Base-by-base conservation (phyloP, 2,113 vertebrate species). In the Struthidea cinerea region DNA sequence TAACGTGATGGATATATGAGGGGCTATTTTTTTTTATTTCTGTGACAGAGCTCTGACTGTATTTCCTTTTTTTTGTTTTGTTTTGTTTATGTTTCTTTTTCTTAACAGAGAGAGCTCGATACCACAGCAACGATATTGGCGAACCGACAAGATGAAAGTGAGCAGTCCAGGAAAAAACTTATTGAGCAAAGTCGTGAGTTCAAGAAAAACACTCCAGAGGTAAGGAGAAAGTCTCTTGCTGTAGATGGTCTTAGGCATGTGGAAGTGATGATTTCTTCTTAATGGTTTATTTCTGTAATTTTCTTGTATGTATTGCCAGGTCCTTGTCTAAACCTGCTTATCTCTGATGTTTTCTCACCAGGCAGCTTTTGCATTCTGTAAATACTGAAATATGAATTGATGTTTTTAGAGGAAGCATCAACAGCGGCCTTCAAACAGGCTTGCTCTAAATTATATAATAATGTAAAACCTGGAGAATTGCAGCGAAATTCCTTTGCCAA, bases 151-250 rank as follows among this genome's bases (percentile, higher is more conserved):
- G 99, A 99, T 98, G 99, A 99, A 97, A 99, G 99, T 23, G 99
- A 99, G 95, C 99, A 99, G 98, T 99, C 99, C 69, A 98, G 99
- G 97, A 99, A 99, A 97, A 99, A 99, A 96, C 99, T 99, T 82
- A 99, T 99, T 92, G 99, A 99, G 97, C 99, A 99, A 98, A 99
- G 99, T 98, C 99, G 99, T 6, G 99, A 99, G 96, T 99, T 99
- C 98, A 99, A 99, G 98, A 99, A 99, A 97, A 99, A 99, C 98
- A 99, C 99, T 98, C 99, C 99, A 95, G 99, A 99, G 99, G 99
- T 99, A 97, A 99, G 98, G 82, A 53, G 39, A 39, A 47, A 55
- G 16, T 13, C 60, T 39, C 50, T 60, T 64, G 12, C 59, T 47
- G 3, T 24, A 6, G 16, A 1, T 93, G 46, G 6, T 39, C 15